Evolutionary conservation across 2,888 invertebrate genomes (phyloP).

Genomic region (Lepidochrysops patricia): DNA sequence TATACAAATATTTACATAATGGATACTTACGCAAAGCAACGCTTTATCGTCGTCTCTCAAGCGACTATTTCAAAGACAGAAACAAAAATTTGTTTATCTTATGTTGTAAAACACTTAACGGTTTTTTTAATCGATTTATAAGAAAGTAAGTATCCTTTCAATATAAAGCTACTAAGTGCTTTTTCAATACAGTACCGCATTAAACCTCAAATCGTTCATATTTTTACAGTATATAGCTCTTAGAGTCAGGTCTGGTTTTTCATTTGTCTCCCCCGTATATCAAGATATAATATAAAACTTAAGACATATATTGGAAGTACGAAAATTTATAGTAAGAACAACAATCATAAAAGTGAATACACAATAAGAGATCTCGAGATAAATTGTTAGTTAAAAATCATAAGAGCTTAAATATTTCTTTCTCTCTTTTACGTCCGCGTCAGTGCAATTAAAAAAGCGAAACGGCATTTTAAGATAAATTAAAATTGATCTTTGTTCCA

Average conservation of each 20-base stretch:
- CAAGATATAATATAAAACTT: slow-evolving; percentile 8
- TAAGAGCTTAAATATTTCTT: not conserved
- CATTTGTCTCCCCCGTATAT: not conserved
- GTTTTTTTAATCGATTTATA: no score
- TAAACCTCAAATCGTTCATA: not conserved
- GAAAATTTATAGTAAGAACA: slow-evolving; percentile 31
- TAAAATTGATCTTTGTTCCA: no score
- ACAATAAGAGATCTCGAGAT: not conserved
- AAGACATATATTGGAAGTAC: slow-evolving; percentile 18
- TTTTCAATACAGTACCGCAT: not conserved
- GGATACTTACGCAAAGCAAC: no score
- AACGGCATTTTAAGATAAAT: no score
- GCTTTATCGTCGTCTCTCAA: no score
- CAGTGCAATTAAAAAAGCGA: no score
- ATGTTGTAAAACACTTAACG: no score
- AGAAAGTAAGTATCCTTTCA: not conserved
- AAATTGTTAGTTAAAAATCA: not conserved
- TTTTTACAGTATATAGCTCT: not conserved
- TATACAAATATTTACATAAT: no score
- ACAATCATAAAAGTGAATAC: slow-evolving; percentile 28
- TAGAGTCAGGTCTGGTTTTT: not conserved
- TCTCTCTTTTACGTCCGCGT: no score
- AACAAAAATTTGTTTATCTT: no score
- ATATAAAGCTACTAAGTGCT: not conserved
- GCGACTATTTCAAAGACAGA: no score